A percentile compares a stretch with the other conserved stretches of the same genome.
phyloP scores from a whole-genome alignment of 2,888 invertebrate species.

The Leptinotarsa haldemani region DNA sequence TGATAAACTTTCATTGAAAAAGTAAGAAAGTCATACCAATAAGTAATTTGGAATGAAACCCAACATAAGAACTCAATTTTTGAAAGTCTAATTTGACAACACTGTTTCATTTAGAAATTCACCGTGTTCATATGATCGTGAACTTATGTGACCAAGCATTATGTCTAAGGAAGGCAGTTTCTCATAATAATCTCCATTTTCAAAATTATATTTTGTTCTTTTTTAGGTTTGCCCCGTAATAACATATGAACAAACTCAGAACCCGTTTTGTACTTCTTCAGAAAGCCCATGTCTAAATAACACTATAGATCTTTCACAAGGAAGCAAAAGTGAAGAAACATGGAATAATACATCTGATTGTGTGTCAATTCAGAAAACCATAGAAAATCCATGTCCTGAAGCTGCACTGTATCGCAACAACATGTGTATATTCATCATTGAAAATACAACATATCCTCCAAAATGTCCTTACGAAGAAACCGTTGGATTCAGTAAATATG shows the following conservation, averaged over 20 bases:
- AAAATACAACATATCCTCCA: conserved; percentile 46
- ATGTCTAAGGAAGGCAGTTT: too few relatives aligned
- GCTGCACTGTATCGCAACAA: conserved; percentile 26
- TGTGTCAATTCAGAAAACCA: conserved; percentile 33
- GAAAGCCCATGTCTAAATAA: conserved; percentile 39
- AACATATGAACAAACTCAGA: neutral
- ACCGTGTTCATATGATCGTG: too few relatives aligned
- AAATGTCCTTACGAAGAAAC: conserved; percentile 49
- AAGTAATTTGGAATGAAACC: too few relatives aligned
- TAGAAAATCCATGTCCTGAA: conserved; percentile 48
- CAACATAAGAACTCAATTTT: too few relatives aligned
- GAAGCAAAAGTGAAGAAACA: conserved; percentile 32
- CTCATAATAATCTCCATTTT: neutral
- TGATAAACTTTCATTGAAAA: too few relatives aligned
- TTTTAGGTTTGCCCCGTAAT: neutral
- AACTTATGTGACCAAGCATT: too few relatives aligned
- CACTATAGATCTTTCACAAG: conserved; percentile 31
- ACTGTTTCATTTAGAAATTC: too few relatives aligned
- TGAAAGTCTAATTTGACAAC: too few relatives aligned
- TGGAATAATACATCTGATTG: conserved; percentile 45
- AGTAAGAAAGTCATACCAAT: too few relatives aligned
- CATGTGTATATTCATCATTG: conserved; percentile 43
- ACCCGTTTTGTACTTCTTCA: conserved; percentile 28
- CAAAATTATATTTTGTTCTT: neutral
- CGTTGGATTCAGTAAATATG: conserved; percentile 46